Conservation (phyloP, 2,888 invertebrate species). For the Thereva nobilitata region DNA sequence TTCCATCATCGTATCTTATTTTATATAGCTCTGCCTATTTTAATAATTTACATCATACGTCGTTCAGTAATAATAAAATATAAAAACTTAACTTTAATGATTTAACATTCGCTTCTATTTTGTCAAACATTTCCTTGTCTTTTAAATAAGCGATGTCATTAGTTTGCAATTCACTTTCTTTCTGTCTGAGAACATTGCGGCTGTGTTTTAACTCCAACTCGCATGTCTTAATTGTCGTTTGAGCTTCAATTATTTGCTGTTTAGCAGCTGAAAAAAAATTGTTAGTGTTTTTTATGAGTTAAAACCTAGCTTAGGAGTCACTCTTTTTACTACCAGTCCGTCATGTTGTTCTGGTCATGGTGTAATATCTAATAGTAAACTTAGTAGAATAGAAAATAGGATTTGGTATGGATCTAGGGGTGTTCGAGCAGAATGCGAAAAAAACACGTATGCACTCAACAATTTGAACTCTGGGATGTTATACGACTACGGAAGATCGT, state of each 20-base stretch:
- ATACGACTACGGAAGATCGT: no score
- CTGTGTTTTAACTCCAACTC: slow-evolving; percentile 74
- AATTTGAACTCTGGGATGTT: no score
- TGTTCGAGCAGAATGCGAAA: no score
- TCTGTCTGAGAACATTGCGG: slow-evolving; percentile 65
- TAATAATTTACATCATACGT: slow-evolving; percentile 16
- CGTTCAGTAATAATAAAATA: slow-evolving; percentile 7
- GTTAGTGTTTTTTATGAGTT: slow-evolving; percentile 1
- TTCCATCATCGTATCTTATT: slow-evolving; percentile 66
- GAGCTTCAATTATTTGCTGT: slow-evolving; percentile 73
- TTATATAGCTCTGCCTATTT: slow-evolving; percentile 61
- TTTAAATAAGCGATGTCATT: slow-evolving; percentile 70
- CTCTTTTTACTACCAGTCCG: no score
- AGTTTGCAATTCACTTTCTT: slow-evolving; percentile 68
- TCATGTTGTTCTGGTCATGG: background rate
- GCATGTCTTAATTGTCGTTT: slow-evolving; percentile 77
- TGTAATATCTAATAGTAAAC: no score
- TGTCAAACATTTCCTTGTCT: slow-evolving; percentile 65
- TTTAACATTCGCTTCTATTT: slow-evolving; percentile 63
- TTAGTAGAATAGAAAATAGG: no score
- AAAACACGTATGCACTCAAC: no score
- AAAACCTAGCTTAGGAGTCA: background rate
- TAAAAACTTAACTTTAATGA: slow-evolving; percentile 59
- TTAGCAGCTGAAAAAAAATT: slow-evolving; percentile 67
- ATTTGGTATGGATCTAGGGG: no score